Conservation (phyloP, 2,888 invertebrate species). For the Leptinotarsa peninsularis region DNA sequence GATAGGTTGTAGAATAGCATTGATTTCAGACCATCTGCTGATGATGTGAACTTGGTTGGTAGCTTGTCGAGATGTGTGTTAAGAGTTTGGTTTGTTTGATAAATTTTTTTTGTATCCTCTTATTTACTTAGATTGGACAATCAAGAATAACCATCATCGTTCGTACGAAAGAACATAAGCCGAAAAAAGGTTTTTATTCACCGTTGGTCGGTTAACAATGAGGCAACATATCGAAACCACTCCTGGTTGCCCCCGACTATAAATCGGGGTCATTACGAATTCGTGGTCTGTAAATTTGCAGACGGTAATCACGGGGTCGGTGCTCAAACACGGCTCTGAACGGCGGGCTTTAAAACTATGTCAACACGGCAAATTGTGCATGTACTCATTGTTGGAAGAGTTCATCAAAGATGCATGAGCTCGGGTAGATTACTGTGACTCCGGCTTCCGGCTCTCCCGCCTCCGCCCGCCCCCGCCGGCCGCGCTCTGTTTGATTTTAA, state of each 20-base stretch:
- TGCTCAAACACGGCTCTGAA: constrained; percentile 53
- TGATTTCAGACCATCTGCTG: too few relatives aligned
- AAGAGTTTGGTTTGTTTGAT: too few relatives aligned
- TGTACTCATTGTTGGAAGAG: constrained; percentile 64
- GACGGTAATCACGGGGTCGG: constrained; percentile 51
- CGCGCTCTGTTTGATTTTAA: constrained; percentile 64
- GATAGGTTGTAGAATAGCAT: too few relatives aligned
- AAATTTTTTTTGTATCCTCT: too few relatives aligned
- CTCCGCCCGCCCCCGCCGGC: constrained; percentile 31
- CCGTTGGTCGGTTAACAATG: neutral
- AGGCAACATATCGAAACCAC: neutral
- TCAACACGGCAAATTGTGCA: constrained; percentile 68
- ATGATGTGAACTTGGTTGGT: too few relatives aligned
- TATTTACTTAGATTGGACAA: too few relatives aligned
- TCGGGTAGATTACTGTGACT: constrained; percentile 51
- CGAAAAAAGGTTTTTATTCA: too few relatives aligned
- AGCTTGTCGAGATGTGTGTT: too few relatives aligned
- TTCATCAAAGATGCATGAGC: constrained; percentile 65
- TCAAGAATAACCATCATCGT: too few relatives aligned
- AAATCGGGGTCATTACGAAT: constrained; percentile 54
- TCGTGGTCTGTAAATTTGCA: constrained; percentile 57
- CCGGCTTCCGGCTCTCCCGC: constrained; percentile 20
- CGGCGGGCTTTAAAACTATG: constrained; percentile 63
- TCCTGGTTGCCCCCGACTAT: neutral
- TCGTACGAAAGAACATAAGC: too few relatives aligned